Conservation (phyloP, 2,797 vertebrate species). For the Dipus sagitta region DNA sequence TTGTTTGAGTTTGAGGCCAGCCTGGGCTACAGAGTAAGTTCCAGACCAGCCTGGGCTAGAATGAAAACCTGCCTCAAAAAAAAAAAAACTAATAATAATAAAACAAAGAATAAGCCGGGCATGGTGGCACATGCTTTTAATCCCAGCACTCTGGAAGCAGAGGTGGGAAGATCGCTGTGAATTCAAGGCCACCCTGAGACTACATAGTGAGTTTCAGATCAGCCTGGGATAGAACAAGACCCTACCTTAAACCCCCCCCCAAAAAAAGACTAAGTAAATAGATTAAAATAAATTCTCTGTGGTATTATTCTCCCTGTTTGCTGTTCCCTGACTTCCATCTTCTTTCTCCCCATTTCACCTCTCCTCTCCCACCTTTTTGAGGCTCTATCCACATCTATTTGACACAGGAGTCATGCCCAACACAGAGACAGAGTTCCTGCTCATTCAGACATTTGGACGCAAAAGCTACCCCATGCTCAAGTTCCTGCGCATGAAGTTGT, state of each 20-base stretch:
- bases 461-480: slow-evolving; percentile 93
- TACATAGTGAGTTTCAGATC: neutral
- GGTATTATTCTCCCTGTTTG: neutral
- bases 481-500: slow-evolving; percentile 93
- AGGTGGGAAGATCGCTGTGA: too few species aligned
- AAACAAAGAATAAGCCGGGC: too few species aligned
- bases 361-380: neutral
- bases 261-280: neutral
- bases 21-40: too few species aligned
- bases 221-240: neutral
- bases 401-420: slow-evolving; percentile 91
- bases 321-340: neutral
- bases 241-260: too few species aligned
- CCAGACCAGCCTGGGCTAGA: too few species aligned
- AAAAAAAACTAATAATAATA: too few species aligned
- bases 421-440: slow-evolving; percentile 91
- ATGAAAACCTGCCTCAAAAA: too few species aligned
- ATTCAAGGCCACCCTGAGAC: too few species aligned
- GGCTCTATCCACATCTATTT: slow-evolving; percentile 65
- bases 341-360: neutral
- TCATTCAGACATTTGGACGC: slow-evolving; percentile 92
- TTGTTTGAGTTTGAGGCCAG: too few species aligned
- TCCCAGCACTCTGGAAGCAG: too few species aligned
- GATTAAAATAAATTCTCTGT: neutral
- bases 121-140: too few species aligned